A percentile compares a stretch with the other conserved stretches of the same genome.
Conservation (phyloP, 1,140 invertebrate genomes). For the Berghia stephanieae region DNA sequence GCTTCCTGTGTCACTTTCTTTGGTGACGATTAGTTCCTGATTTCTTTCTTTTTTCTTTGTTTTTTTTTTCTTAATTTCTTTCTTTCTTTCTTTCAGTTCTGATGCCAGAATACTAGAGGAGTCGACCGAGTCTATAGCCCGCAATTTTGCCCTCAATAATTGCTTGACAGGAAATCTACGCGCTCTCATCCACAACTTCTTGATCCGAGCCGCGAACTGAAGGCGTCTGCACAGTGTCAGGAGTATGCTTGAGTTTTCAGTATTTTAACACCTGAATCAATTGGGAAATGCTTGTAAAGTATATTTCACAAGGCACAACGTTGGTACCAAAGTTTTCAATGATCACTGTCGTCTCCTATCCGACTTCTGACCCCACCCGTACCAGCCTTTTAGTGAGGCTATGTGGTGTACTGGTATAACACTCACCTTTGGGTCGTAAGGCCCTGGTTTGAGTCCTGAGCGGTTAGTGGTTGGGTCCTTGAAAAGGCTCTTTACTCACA, state of each 20-base stretch:
- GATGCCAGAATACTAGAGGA: slow-evolving; percentile 84
- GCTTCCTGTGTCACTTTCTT: not conserved
- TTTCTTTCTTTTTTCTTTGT: not conserved
- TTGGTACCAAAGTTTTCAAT: too few species aligned
- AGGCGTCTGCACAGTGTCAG: slow-evolving; percentile 83
- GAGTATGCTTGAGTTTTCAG: slow-evolving; percentile 74
- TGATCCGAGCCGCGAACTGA: slow-evolving; percentile 79
- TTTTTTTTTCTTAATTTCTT: not conserved
- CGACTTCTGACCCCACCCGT: not conserved
- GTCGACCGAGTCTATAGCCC: slow-evolving; percentile 70
- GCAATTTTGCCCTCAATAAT: slow-evolving; percentile 76
- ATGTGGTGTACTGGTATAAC: too few species aligned
- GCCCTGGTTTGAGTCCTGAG: too few species aligned
- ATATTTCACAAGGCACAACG: too few species aligned
- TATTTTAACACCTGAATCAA: too few species aligned
- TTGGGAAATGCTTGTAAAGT: too few species aligned
- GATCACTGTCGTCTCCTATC: too few species aligned
- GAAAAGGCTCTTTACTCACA: too few species aligned
- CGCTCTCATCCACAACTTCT: slow-evolving; percentile 84
- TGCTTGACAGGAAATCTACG: slow-evolving; percentile 86
- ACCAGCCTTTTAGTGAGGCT: not conserved
- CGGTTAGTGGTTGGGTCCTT: too few species aligned
- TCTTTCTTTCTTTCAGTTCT: slow-evolving; percentile 70
- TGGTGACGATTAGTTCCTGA: not conserved
- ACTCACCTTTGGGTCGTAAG: too few species aligned